These are phyloP conservation scores for Planococcus citri DNA, from an alignment of 1,140 invertebrate genomes.

Conservation along the genomic window DNA sequence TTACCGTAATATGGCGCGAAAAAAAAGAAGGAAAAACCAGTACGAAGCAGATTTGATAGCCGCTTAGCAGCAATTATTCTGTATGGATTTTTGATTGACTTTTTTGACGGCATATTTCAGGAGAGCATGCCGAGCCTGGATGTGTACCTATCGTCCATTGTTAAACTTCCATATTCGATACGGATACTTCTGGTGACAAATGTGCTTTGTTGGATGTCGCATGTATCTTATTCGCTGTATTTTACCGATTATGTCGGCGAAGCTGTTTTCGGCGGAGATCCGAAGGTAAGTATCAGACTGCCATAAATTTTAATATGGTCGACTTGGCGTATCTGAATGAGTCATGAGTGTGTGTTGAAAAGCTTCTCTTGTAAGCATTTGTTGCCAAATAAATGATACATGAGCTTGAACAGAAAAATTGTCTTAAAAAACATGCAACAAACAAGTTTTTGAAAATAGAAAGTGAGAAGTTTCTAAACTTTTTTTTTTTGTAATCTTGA, in stretches of 20 bases:
- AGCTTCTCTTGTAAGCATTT: no score
- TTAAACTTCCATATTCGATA: slow-evolving; percentile 77
- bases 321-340: no score
- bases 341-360: no score
- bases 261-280: slow-evolving; percentile 84
- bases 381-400: no score
- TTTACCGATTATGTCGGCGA: slow-evolving; percentile 96
- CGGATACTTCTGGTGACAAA: slow-evolving; percentile 83
- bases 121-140: slow-evolving; percentile 32
- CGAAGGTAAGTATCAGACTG: slow-evolving; percentile 43
- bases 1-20: not conserved
- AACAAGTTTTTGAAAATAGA: no score
- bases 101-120: not conserved
- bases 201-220: slow-evolving; percentile 94
- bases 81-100: no score
- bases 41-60: not conserved
- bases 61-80: no score
- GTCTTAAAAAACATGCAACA: no score
- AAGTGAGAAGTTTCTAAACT: no score
- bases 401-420: no score
- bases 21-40: not conserved
- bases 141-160: slow-evolving; percentile 75
- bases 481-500: no score
- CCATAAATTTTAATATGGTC: not conserved
- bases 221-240: slow-evolving; percentile 91